Evolutionary conservation across 2,888 invertebrate genomes (phyloP).

Genomic region (Marasmarcha lunaedactyla): DNA sequence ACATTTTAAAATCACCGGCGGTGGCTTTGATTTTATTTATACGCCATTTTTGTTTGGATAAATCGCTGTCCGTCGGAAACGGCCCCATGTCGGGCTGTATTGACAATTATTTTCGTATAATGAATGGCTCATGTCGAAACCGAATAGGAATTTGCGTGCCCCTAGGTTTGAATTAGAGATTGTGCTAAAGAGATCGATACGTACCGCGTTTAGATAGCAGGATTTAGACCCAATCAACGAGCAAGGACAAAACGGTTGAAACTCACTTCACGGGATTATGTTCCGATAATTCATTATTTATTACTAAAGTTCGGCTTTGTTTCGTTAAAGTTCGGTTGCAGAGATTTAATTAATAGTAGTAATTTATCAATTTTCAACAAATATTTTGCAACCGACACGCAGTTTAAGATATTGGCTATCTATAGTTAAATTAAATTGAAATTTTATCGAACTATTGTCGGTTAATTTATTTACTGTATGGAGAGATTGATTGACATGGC

Average conservation of each 20-base stretch:
- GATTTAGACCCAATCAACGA: no score
- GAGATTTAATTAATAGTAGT: no score
- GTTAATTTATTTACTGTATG: no score
- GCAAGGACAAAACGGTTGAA: no score
- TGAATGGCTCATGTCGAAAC: slow-evolving; percentile 39
- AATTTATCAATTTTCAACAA: no score
- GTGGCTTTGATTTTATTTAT: not conserved
- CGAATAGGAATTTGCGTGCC: slow-evolving; percentile 25
- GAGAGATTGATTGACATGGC: no score
- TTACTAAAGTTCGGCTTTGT: no score
- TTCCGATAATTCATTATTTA: no score
- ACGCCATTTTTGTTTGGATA: slow-evolving; percentile 26
- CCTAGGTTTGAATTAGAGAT: slow-evolving; percentile 36
- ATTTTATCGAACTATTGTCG: not conserved
- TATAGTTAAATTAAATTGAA: slow-evolving; percentile 5
- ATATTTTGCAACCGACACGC: slow-evolving; percentile 8
- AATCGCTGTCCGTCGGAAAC: slow-evolving; percentile 41
- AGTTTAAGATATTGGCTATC: slow-evolving; percentile 21
- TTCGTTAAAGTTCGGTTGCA: no score
- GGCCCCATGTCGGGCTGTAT: slow-evolving; percentile 27
- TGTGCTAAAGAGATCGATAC: slow-evolving; percentile 27
- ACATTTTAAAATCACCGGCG: not conserved
- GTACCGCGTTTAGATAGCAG: no score
- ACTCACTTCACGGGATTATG: no score
- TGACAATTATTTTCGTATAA: slow-evolving; percentile 49